Base-by-base conservation (phyloP, 2,113 vertebrate species). In the Corydoras maculifer region DNA sequence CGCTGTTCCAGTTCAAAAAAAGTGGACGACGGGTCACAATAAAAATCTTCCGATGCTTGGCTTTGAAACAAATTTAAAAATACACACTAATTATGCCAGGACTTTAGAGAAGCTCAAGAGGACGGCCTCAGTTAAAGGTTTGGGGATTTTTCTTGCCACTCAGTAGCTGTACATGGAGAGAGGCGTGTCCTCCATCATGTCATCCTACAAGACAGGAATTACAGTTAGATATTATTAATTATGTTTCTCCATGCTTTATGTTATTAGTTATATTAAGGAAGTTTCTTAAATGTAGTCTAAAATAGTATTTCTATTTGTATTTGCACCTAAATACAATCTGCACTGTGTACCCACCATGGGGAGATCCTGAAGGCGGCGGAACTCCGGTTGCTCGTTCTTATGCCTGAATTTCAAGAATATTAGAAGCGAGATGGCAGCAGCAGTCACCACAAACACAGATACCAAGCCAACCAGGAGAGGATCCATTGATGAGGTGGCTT, bases 171-270 rank as follows among this genome's bases (percentile, higher is more conserved):
- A 94, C 89, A 93, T 93, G 73, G 94, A 93, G 82, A 96, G 87
- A 25, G 94, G 94, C 0, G 93, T 91, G 80, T 95, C 93, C 79
- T 96, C 94, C 93, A 94, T 93, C 92, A 94, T 96, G 64, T 96
- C 94, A 69, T 95, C 94, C 94, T 96, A 73, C 3, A 68, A 61
- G 11, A 71, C 35, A 71, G 25, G 70, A 72, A 71, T 43, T 14
- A 62, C 43, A 13, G n/a, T 43, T 32, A 61, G 10, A 53, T 5
- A 53, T 12, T 2, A 14, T 10, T 53, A 5, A 43, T 43, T 43
- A 43, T 8, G 4, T 43, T 35, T 35, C 32, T 35, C 35, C 7
- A 25, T 43, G 35, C 35, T 43, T 43, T 5, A 43, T 43, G 35
- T 43, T 8, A 43, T 43, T 43, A 43, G 18, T 25, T 25, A 25